Base-by-base conservation (phyloP, 2,113 vertebrate species). In the Dinomys branickii region DNA sequence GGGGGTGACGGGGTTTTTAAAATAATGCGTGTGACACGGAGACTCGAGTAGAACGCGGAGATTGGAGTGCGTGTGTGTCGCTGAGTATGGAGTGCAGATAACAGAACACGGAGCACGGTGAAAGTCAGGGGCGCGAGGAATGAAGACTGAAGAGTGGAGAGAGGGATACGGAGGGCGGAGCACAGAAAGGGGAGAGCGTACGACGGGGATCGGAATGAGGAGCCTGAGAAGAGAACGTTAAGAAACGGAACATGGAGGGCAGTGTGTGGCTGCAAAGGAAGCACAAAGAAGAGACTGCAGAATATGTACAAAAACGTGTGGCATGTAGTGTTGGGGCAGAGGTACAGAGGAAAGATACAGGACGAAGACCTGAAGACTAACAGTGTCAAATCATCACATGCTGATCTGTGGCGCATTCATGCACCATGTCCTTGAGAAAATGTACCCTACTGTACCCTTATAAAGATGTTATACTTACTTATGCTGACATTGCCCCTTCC, bases 101-200 rank as follows among this genome's bases (percentile, higher is more conserved):
- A 28, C 2, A 24, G 56, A n/a, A n/a, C 22, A 12, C 6, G 33
- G 81, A 28, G 56, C 5, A 16, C 22, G 56, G 35, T 44, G 75
- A 33, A 78, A 9, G 38, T 13, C 10, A 22, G 58, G 44, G 30
- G 71, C 61, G 7, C 6, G 56, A 30, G 35, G 33, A 52, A 16
- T 11, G 35, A 20, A 80, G 28, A 9, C 16, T 17, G 5, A 78
- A 50, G 19, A 22, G 33, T 10, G 4, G 78, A 13, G 33, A n/a
- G 12, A 11, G 30, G 50, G 17, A 12, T 22, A 35, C n/a, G 9
- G 50, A 54, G 50, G 24, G n/a, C 10, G 50, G 8, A 9, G 44
- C 3, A 52, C 4, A 20, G 77, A 35, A 16, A 8, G 7, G 16
- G 22, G 13, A 33, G 14, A 17, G 44, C 3, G 2, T 11, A 1